Evolutionary conservation across 2,797 vertebrate species (phyloP).

Genomic region (Ptychadena robeensis): DNA sequence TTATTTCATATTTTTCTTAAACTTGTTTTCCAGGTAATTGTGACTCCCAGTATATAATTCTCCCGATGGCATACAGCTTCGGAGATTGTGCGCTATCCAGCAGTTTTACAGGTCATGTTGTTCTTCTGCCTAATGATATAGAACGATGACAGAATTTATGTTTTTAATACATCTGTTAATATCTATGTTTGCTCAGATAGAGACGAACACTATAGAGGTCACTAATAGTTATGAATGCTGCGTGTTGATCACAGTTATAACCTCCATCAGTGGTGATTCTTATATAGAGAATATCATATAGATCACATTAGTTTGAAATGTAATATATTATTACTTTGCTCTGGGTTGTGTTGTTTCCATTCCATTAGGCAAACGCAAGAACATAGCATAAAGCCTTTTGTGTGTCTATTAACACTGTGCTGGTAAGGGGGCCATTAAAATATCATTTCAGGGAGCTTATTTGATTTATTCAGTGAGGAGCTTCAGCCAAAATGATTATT

Average conservation of each 20-base stretch:
- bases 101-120: not conserved
- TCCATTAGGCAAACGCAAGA: not conserved
- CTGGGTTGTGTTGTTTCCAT: not conserved
- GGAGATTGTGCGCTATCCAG: not conserved
- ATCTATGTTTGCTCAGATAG: not conserved
- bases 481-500: not conserved
- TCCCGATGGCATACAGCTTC: too few relatives aligned
- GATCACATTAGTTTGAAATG: not conserved
- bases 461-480: not conserved
- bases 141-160: not conserved
- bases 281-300: not conserved
- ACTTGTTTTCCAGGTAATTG: too few relatives aligned
- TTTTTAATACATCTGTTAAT: not conserved
- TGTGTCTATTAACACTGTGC: not conserved
- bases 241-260: not conserved
- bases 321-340: not conserved
- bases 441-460: not conserved
- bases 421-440: not conserved
- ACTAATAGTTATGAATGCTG: not conserved
- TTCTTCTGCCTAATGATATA: not conserved
- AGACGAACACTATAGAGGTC: not conserved
- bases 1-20: too few relatives aligned
- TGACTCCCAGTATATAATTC: too few relatives aligned
- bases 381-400: not conserved
- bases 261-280: not conserved